A percentile compares a stretch with the other conserved stretches of the same genome.
These are phyloP conservation scores for Callopanchax toddi DNA, from an alignment of 2,113 vertebrate species.

Conservation along the genomic window DNA sequence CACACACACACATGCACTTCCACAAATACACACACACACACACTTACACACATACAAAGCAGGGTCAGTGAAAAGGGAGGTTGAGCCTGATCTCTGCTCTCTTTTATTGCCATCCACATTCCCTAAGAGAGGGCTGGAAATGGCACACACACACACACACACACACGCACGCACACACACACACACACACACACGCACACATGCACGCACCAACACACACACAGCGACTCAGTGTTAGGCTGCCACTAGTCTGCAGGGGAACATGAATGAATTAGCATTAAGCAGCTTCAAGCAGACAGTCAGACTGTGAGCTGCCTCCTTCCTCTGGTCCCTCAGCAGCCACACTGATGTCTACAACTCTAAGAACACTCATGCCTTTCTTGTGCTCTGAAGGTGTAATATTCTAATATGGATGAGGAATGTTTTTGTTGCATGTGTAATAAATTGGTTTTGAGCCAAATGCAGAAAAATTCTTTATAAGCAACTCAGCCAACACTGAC, in stretches of 20 bases:
- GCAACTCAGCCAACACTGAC: too few relatives aligned
- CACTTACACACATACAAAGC: neutral
- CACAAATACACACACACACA: neutral
- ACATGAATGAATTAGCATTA: too few relatives aligned
- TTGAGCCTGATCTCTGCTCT: neutral
- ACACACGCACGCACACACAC: neutral
- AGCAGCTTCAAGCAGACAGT: too few relatives aligned
- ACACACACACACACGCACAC: slow-evolving; percentile 24
- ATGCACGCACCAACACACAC: slow-evolving; percentile 27
- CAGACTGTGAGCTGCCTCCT: too few relatives aligned
- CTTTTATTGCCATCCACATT: slow-evolving; percentile 1
- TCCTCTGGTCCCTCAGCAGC: too few relatives aligned
- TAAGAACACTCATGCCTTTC: neutral
- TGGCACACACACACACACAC: neutral
- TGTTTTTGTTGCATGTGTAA: too few relatives aligned
- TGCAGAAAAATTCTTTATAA: too few relatives aligned
- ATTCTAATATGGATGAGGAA: too few relatives aligned
- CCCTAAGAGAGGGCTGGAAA: slow-evolving; percentile 4
- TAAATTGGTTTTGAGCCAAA: too few relatives aligned
- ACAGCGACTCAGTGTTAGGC: neutral
- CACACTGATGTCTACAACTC: too few relatives aligned
- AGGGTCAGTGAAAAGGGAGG: too few relatives aligned
- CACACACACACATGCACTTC: neutral
- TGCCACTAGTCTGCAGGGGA: too few relatives aligned
- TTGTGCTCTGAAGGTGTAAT: neutral